A percentile compares a stretch with the other conserved stretches of the same genome.
These are phyloP conservation scores for Phasia obesa DNA, from an alignment of 2,888 invertebrate genomes.

Conservation along the genomic window DNA sequence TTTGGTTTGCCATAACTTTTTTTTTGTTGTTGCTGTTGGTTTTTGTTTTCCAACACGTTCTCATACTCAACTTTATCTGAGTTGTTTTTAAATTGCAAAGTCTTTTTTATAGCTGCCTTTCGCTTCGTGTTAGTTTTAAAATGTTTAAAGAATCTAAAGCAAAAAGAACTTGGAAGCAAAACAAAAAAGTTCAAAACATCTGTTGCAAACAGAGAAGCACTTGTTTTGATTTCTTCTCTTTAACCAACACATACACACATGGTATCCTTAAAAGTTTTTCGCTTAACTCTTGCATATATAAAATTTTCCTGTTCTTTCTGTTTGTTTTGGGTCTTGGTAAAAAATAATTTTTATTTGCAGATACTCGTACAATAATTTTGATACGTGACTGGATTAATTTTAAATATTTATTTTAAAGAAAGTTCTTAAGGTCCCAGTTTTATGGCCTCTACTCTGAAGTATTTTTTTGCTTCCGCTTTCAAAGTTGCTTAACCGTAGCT, in stretches of 20 bases:
- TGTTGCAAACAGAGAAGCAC: conserved; percentile 30
- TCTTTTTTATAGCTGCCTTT: too few species aligned
- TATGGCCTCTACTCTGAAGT: background rate
- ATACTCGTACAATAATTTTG: conserved; percentile 52
- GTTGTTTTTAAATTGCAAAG: too few species aligned
- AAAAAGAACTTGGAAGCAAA: background rate
- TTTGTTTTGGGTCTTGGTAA: background rate
- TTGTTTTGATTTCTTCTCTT: conserved; percentile 21
- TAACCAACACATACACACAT: background rate
- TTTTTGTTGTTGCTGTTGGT: too few species aligned
- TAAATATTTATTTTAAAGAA: too few species aligned
- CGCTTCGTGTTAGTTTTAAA: background rate
- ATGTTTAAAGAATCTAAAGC: conserved; percentile 5
- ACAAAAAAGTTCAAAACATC: conserved; percentile 1
- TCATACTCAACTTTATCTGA: too few species aligned
- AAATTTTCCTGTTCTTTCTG: conserved; percentile 11
- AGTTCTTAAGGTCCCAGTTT: conserved; percentile 22
- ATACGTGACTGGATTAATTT: conserved; percentile 60
- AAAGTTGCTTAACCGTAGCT: too few species aligned
- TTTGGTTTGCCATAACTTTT: background rate
- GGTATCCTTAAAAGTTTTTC: background rate
- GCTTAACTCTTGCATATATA: background rate
- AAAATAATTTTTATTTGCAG: conserved; percentile 49
- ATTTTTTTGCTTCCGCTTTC: background rate
- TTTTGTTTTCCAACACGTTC: too few species aligned